Conservation (phyloP, 2,797 vertebrate species). For the Scolopax rusticola region DNA sequence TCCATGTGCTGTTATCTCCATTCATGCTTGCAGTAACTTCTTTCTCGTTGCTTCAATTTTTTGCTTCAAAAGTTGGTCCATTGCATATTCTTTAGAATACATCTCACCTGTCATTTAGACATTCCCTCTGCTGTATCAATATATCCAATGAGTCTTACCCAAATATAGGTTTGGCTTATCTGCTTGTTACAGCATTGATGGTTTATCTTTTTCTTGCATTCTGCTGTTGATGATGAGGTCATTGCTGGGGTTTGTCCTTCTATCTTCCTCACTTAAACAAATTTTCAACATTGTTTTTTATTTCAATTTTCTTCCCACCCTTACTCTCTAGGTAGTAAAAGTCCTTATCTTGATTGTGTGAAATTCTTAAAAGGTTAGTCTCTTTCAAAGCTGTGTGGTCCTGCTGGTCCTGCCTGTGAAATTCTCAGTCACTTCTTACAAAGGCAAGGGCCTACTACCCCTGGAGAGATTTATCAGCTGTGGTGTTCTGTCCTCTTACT, state of each 20-base stretch:
- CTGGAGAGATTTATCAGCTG: background rate
- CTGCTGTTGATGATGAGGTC: background rate
- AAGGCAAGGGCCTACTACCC: background rate
- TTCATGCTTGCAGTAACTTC: background rate
- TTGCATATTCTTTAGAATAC: background rate
- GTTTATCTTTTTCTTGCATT: background rate
- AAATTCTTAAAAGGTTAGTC: background rate
- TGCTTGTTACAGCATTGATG: background rate
- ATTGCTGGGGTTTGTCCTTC: background rate
- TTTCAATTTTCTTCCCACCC: background rate
- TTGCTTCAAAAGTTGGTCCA: background rate
- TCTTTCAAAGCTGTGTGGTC: background rate
- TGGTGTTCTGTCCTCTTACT: background rate
- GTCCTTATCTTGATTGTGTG: background rate
- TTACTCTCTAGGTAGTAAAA: background rate
- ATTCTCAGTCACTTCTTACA: background rate
- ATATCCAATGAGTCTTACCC: background rate
- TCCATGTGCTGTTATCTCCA: background rate
- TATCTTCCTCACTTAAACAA: background rate
- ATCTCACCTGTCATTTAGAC: background rate
- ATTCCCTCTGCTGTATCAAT: background rate
- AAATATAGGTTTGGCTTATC: background rate
- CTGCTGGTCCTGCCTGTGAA: background rate
- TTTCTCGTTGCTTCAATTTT: background rate
- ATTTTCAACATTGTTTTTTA: background rate